Base-by-base conservation (phyloP, 1,140 invertebrate genomes). In the Aleiodes sp. region DNA sequence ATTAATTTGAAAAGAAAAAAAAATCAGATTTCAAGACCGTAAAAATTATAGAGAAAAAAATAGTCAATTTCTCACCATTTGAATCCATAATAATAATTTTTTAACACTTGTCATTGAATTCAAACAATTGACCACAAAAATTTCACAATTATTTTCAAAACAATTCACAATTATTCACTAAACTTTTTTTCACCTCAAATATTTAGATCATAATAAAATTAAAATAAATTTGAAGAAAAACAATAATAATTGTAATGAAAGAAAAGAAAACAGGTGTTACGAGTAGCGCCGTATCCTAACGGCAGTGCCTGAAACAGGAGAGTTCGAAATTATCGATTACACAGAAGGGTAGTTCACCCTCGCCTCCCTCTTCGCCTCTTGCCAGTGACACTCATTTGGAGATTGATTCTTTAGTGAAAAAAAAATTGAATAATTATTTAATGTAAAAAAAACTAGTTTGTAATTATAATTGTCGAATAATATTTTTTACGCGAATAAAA, bases 371-470 rank as follows among this genome's bases (percentile, higher is more conserved):
- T 2, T 52, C 9, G 14, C 46, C 21, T 19, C n/a, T n/a, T n/a
- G n/a, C 14, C 41, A 75, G 71, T 73, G 70, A 63, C 65, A 65
- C 70, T 72, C 73, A 64, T 52, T 21, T 24, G 21, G 21, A 16
- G 46, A 10, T 21, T 35, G 31, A n/a, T n/a, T n/a, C n/a, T n/a
- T n/a, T n/a, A n/a, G n/a, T n/a, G n/a, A n/a, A n/a, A n/a, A n/a
- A n/a, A n/a, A n/a, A n/a, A n/a, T n/a, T n/a, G n/a, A n/a, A n/a
- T n/a, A n/a, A n/a, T n/a, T n/a, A n/a, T n/a, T n/a, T n/a, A n/a
- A n/a, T n/a, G n/a, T n/a, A n/a, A n/a, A n/a, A n/a, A n/a, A n/a
- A n/a, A n/a, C n/a, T n/a, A n/a, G n/a, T n/a, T n/a, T n/a, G n/a
- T n/a, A n/a, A n/a, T n/a, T n/a, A n/a, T 66, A 64, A 39, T 21